Percentiles rank a stretch among this genome's conserved stretches.
Evolutionary conservation across 2,888 invertebrate species (phyloP).

Genomic region (Diplazon laetatorius): DNA sequence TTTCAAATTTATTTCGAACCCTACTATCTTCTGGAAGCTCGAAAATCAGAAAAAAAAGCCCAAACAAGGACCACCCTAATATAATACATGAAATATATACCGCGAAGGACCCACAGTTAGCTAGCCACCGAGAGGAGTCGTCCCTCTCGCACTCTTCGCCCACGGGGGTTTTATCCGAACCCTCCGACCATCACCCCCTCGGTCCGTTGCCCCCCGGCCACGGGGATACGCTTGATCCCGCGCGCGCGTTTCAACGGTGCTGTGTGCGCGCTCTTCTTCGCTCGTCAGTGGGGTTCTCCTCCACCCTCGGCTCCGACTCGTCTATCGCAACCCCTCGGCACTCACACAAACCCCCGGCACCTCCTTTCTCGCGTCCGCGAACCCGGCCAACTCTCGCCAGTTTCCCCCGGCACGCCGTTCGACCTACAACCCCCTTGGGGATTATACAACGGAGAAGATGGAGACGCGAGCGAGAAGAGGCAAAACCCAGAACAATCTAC

Average conservation of each 20-base stretch:
- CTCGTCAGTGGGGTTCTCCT: conserved; percentile 62
- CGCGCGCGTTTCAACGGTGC: conserved; percentile 45
- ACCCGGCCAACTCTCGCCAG: conserved; percentile 52
- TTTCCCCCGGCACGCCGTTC: conserved; percentile 55
- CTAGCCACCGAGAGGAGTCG: conserved; percentile 28
- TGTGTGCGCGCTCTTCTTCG: conserved; percentile 43
- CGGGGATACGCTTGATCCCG: conserved; percentile 60
- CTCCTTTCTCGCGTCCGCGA: conserved; percentile 56
- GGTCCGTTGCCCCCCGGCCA: too few species aligned
- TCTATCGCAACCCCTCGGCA: conserved; percentile 38
- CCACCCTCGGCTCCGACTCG: conserved; percentile 37
- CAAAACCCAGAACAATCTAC: background rate
- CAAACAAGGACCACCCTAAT: too few species aligned
- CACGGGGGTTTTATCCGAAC: conserved; percentile 52
- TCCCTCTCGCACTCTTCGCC: conserved; percentile 38
- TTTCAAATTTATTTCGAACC: too few species aligned
- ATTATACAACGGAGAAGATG: conserved; percentile 19
- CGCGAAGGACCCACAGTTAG: conserved; percentile 27
- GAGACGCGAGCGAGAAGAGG: conserved; percentile 17
- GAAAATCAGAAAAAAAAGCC: too few species aligned
- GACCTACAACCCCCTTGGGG: conserved; percentile 60
- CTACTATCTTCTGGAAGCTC: too few species aligned
- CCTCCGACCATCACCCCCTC: conserved; percentile 47
- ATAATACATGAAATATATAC: conserved; percentile 6
- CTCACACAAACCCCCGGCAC: conserved; percentile 51